These are phyloP conservation scores for Himalopsyche japonica DNA, from an alignment of 2,888 invertebrate species.

Conservation along the genomic window DNA sequence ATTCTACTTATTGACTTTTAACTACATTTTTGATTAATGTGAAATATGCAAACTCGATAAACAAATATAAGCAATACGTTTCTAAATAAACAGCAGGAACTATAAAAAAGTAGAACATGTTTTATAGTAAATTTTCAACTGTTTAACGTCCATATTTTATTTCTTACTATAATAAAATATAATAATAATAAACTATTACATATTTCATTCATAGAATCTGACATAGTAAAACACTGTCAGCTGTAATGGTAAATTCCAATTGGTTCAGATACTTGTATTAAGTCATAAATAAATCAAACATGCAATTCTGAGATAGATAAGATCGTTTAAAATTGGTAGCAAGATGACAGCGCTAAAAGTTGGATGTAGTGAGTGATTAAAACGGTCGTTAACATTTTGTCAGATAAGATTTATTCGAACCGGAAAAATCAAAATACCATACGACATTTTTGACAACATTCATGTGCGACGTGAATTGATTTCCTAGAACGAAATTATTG, in stretches of 20 bases:
- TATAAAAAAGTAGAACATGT: too few relatives aligned
- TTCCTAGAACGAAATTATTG: not conserved
- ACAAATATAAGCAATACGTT: too few relatives aligned
- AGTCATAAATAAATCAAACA: not conserved
- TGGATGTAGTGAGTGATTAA: not conserved
- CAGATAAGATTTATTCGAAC: not conserved
- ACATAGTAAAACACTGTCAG: not conserved
- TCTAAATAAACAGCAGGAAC: too few relatives aligned
- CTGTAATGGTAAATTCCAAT: not conserved
- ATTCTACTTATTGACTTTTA: too few relatives aligned
- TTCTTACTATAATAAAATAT: too few relatives aligned
- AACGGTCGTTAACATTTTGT: not conserved
- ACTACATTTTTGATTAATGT: too few relatives aligned
- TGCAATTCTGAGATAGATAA: not conserved
- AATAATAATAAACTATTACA: not conserved
- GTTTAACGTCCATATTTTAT: too few relatives aligned
- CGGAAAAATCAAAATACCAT: not conserved
- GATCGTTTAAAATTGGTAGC: not conserved
- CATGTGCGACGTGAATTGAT: not conserved
- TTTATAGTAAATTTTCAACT: too few relatives aligned
- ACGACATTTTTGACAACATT: slow-evolving; percentile 1
- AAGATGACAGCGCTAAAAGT: not conserved
- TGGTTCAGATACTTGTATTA: not conserved
- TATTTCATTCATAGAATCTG: not conserved
- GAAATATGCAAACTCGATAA: too few relatives aligned